Evolutionary conservation across 2,888 invertebrate species (phyloP).

Genomic region (Tetragnatha montana): DNA sequence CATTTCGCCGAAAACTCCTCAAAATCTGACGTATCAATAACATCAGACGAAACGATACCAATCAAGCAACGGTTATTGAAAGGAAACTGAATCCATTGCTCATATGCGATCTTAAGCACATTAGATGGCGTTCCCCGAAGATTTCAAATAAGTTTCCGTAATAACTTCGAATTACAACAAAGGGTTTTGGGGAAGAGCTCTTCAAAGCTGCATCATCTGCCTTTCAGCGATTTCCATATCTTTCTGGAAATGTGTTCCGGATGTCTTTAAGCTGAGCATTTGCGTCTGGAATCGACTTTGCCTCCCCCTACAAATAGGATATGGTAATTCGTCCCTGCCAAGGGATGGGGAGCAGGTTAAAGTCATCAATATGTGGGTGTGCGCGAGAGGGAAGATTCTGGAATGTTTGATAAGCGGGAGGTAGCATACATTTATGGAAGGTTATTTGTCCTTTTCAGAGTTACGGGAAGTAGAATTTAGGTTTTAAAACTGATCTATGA

Average conservation of each 20-base stretch:
- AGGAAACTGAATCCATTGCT: background rate
- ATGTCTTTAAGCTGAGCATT: background rate
- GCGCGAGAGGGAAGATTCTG: too few relatives aligned
- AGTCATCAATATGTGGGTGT: background rate
- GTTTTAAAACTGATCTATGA: too few relatives aligned
- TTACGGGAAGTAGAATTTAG: too few relatives aligned
- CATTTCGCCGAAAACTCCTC: background rate
- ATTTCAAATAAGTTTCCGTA: constrained; percentile 33
- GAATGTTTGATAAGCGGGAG: too few relatives aligned
- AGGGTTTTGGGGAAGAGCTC: constrained; percentile 1
- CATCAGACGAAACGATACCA: background rate
- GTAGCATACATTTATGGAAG: too few relatives aligned
- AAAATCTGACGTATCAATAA: background rate
- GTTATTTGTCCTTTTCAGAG: too few relatives aligned
- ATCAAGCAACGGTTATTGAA: background rate
- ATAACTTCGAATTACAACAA: constrained; percentile 32
- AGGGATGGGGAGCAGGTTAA: background rate
- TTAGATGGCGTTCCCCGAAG: background rate
- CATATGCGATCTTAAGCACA: background rate
- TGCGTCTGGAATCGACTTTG: constrained; percentile 16
- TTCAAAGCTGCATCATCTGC: constrained; percentile 34
- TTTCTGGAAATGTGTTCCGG: constrained; percentile 12
- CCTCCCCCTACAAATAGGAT: background rate
- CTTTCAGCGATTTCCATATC: constrained; percentile 36
- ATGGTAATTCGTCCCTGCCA: constrained; percentile 6